Percentiles rank a stretch among this genome's conserved stretches.
Evolutionary conservation across 2,113 vertebrate species (phyloP).

Genomic region (Nanorana parkeri): DNA sequence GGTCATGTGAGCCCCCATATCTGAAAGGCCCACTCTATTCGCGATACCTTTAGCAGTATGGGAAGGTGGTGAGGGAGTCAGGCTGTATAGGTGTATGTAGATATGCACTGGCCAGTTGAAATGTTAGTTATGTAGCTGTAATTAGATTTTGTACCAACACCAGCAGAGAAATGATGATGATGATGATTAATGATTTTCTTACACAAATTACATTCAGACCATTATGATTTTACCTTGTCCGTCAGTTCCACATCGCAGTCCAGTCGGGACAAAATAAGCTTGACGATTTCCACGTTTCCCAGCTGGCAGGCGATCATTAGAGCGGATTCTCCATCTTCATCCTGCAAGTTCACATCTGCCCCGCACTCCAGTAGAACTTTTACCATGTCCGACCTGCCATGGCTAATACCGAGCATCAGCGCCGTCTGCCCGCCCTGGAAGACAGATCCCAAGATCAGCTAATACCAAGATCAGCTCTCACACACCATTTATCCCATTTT

Average conservation of each 20-base stretch:
- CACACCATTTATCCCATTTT: no score
- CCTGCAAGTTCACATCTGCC: constrained; percentile 77
- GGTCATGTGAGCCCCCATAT: no score
- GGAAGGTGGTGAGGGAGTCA: no score
- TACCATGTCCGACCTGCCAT: constrained; percentile 77
- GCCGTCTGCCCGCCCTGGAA: constrained; percentile 78
- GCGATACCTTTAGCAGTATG: no score
- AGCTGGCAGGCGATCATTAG: constrained; percentile 77
- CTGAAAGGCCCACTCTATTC: no score
- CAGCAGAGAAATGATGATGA: no score
- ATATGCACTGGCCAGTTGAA: no score
- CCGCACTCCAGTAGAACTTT: constrained; percentile 73
- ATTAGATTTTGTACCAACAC: no score
- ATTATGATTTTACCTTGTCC: constrained; percentile 69
- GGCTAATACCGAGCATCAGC: constrained; percentile 77
- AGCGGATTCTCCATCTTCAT: constrained; percentile 71
- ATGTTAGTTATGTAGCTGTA: no score
- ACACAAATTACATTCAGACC: no score
- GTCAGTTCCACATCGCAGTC: constrained; percentile 68
- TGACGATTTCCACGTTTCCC: constrained; percentile 69
- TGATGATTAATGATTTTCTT: no score
- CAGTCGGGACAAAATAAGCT: constrained; percentile 72
- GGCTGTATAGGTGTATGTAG: no score
- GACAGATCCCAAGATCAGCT: neutral
- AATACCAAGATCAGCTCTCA: neutral